Base-by-base conservation (phyloP, 2,113 vertebrate species). In the Haemorhous mexicanus region DNA sequence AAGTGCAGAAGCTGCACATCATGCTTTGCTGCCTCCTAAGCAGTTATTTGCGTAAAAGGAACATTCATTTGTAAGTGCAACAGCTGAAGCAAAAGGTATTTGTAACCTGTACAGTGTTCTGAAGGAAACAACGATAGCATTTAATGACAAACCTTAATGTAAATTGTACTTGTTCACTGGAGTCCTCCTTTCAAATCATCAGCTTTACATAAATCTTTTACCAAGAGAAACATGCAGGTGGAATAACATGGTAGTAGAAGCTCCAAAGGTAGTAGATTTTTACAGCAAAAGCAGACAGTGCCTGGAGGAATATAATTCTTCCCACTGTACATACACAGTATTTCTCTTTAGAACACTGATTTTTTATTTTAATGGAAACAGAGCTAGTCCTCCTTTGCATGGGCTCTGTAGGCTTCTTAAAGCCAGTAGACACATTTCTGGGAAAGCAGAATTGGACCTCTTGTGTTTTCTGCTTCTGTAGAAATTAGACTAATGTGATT, bases 171-270 rank as follows among this genome's bases (percentile, higher is more conserved):
- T 27, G 35, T 59, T 81, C 55, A 46, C 37, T 2, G 2, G 64
- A 72, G 59, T 61, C 41, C 33, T 93, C 43, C 89, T 89, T 95
- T 87, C 56, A 76, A 61, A 91, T 89, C 52, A 72, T 64, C 47
- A 70, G 61, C 56, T 93, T 92, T 87, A 68, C 58, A 41, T 87
- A 70, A 61, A 87, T 67, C 64, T 90, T 39, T 69, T 84, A 50
- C 62, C 81, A 41, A 82, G 85, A 79, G 91, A 95, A 94, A 78
- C 56, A 59, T 26, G 13, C 80, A 85, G 63, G 87, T 87, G 58
- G 80, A 87, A 94, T 93, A 85, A 86, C 46, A 69, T 82, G 32
- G 59, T 89, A 96, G 88, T 93, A 94, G 86, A 87, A 93, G 10
- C 68, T 49, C 21, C 30, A 56, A 50, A 88, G 39, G 59, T 79